These are phyloP conservation scores for Micrasema longulum DNA, from an alignment of 1,140 invertebrate genomes.

Conservation along the genomic window DNA sequence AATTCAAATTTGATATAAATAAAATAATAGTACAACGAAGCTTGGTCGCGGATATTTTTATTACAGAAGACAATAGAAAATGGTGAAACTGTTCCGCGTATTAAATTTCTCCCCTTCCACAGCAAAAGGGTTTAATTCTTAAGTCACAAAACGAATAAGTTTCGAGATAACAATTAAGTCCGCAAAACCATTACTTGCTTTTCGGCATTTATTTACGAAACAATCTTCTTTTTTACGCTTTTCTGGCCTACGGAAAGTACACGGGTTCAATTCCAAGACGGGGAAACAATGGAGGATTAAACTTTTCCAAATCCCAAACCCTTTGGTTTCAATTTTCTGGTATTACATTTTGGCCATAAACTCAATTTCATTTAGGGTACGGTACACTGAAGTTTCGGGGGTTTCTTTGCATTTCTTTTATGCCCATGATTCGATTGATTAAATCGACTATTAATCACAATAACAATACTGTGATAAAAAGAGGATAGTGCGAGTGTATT, in stretches of 20 bases:
- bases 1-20: too few relatives aligned
- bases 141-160: conserved; percentile 22
- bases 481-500: too few relatives aligned
- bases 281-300: conserved; percentile 53
- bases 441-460: conserved; percentile 7
- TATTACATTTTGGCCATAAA: conserved; percentile 48
- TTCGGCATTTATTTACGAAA: conserved; percentile 38
- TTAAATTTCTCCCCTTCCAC: too few relatives aligned
- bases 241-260: conserved; percentile 41
- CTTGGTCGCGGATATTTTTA: too few relatives aligned
- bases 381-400: too few relatives aligned
- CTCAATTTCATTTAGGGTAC: conserved; percentile 50
- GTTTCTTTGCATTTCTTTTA: conserved; percentile 8
- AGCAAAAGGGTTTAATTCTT: conserved; percentile 18
- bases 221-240: conserved; percentile 32
- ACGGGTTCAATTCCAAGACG: conserved; percentile 27
- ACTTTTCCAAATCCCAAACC: conserved; percentile 51
- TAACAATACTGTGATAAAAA: too few relatives aligned
- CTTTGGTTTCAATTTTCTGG: conserved; percentile 45
- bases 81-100: too few relatives aligned
- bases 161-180: conserved; percentile 37
- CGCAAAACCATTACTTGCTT: conserved; percentile 25
- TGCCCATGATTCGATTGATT: not conserved
- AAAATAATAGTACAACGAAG: too few relatives aligned
- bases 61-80: too few relatives aligned